Evolutionary conservation across 2,797 vertebrate genomes (phyloP).

Genomic region (Gouania willdenowi): DNA sequence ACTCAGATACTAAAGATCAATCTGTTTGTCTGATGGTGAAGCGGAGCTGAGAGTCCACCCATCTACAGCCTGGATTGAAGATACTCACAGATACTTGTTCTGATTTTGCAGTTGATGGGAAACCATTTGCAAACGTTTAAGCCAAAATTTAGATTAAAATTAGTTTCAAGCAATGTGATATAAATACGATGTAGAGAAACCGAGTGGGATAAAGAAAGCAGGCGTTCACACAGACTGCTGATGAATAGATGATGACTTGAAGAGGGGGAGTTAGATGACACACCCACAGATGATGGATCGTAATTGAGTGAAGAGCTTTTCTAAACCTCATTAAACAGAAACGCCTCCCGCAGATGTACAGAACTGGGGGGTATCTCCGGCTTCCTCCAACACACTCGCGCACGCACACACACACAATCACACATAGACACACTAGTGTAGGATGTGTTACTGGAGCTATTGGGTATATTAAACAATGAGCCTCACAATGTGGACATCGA

Average conservation of each 20-base stretch:
- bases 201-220: too few relatives aligned
- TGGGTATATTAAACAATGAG: slow-evolving; percentile 33
- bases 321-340: slow-evolving; percentile 66
- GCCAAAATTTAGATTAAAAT: too few relatives aligned
- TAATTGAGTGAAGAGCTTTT: slow-evolving; percentile 64
- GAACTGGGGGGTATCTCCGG: slow-evolving; percentile 42
- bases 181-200: too few relatives aligned
- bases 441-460: slow-evolving; percentile 32
- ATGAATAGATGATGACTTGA: slow-evolving; percentile 39
- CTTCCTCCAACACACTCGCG: slow-evolving; percentile 32
- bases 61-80: not conserved
- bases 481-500: slow-evolving; percentile 13
- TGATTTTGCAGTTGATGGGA: too few relatives aligned
- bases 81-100: too few relatives aligned
- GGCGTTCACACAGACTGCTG: slow-evolving; percentile 15
- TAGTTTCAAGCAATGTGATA: too few relatives aligned
- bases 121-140: too few relatives aligned
- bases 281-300: slow-evolving; percentile 51
- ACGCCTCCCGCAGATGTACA: slow-evolving; percentile 65
- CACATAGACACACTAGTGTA: slow-evolving; percentile 19
- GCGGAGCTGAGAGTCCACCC: not conserved
- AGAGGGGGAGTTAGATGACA: slow-evolving; percentile 32
- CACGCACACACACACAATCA: slow-evolving; percentile 4
- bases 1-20: not conserved
- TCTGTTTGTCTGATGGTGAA: too few relatives aligned